These are phyloP conservation scores for Falco columbarius DNA, from an alignment of 2,797 vertebrate species.

Conservation along the genomic window DNA sequence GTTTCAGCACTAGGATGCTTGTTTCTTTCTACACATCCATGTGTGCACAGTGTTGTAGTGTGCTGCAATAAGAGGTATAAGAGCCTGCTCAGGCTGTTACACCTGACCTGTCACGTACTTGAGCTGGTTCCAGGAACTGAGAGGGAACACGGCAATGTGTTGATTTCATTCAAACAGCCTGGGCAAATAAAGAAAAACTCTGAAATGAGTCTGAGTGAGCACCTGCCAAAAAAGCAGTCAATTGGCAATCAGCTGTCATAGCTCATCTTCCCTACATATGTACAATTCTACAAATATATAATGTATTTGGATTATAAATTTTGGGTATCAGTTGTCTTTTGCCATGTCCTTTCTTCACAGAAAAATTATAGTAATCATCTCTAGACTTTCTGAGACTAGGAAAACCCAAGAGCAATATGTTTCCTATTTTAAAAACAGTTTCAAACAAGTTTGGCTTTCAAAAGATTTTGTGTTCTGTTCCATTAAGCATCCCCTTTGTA, in stretches of 20 bases:
- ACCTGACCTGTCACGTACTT: not conserved
- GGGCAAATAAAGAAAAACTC: not conserved
- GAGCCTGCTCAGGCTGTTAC: not conserved
- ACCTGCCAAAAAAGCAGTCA: not conserved
- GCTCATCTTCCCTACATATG: not conserved
- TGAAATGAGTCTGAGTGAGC: not conserved
- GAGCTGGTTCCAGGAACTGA: not conserved
- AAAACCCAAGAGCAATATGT: not conserved
- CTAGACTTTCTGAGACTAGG: not conserved
- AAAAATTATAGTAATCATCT: not conserved
- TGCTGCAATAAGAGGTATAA: not conserved
- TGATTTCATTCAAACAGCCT: not conserved
- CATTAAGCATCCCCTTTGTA: not conserved
- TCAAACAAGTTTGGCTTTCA: not conserved
- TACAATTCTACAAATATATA: not conserved
- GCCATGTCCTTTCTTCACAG: not conserved
- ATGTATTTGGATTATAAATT: not conserved
- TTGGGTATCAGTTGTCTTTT: not conserved
- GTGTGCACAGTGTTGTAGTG: not conserved
- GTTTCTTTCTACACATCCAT: not conserved
- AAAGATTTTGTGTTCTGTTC: not conserved
- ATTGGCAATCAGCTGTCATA: not conserved
- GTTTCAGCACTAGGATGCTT: not conserved
- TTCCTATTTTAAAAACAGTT: not conserved
- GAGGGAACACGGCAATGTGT: not conserved